Evolutionary conservation across 2,888 invertebrate species (phyloP).

Genomic region (Scrobipalpa costella): DNA sequence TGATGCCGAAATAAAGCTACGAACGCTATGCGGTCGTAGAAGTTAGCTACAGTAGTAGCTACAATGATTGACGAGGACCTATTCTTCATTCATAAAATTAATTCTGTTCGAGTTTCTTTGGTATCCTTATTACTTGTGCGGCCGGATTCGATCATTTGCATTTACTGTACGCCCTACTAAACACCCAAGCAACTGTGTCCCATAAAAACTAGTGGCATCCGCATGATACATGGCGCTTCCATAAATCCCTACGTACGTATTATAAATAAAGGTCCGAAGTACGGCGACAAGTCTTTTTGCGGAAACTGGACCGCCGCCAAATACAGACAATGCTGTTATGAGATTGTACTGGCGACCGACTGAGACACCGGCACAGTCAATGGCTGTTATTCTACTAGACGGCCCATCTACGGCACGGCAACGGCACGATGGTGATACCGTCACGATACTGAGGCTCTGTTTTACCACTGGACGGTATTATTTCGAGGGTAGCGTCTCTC

Average conservation of each 20-base stretch:
- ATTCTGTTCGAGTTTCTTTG: too few species aligned
- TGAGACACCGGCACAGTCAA: constrained; percentile 45
- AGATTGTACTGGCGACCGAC: constrained; percentile 51
- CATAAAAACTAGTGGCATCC: constrained; percentile 1
- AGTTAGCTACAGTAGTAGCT: too few species aligned
- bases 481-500: too few species aligned
- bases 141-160: neutral
- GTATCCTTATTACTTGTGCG: neutral
- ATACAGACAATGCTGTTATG: constrained; percentile 56
- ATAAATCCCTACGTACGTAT: constrained; percentile 25
- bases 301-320: constrained; percentile 56
- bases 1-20: neutral
- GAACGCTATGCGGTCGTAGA: neutral
- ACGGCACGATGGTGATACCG: too few species aligned
- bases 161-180: neutral
- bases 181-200: constrained; percentile 17
- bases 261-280: constrained; percentile 28
- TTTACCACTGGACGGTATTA: too few species aligned
- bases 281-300: constrained; percentile 31
- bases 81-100: too few species aligned
- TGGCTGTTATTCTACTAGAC: too few species aligned
- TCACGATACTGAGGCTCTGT: too few species aligned
- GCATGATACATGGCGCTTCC: constrained; percentile 14
- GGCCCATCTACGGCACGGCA: too few species aligned
- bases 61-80: too few species aligned